Conservation (phyloP, 64 coral and sea anemone genomes). For the Dendrophyllia cribrosa region DNA sequence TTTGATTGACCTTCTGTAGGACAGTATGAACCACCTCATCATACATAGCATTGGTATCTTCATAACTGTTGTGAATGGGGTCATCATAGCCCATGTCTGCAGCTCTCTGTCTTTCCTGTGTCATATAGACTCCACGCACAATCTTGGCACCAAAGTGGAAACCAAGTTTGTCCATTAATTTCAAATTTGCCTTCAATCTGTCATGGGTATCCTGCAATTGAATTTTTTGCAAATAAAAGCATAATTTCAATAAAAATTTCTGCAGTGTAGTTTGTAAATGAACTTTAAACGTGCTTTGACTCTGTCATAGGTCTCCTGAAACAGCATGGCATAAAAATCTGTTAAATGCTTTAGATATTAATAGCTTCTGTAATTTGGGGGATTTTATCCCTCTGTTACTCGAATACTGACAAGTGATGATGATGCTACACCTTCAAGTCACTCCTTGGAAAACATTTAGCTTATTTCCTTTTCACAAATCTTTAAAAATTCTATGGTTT, state of each 20-base stretch:
- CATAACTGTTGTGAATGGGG: slow-evolving; percentile 84
- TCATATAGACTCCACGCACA: slow-evolving; percentile 91
- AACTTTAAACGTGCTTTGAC: slow-evolving; percentile 68
- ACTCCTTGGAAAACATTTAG: too few relatives aligned
- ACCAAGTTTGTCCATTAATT: slow-evolving; percentile 72
- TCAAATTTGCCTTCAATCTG: slow-evolving; percentile 66
- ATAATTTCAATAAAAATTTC: background rate
- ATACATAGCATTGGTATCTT: slow-evolving; percentile 80
- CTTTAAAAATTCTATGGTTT: too few relatives aligned
- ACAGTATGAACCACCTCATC: slow-evolving; percentile 65
- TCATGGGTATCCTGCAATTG: slow-evolving; percentile 79
- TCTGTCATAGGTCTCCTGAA: slow-evolving; percentile 83
- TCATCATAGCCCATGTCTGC: slow-evolving; percentile 72
- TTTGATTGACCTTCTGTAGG: slow-evolving; percentile 52
- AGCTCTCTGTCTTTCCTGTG: slow-evolving; percentile 68
- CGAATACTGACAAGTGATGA: too few relatives aligned
- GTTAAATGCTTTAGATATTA: too few relatives aligned
- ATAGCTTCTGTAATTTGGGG: too few relatives aligned
- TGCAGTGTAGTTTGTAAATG: slow-evolving; percentile 57
- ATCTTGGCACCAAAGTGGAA: slow-evolving; percentile 96
- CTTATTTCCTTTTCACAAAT: too few relatives aligned
- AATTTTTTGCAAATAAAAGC: background rate
- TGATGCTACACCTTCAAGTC: too few relatives aligned
- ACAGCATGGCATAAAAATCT: too few relatives aligned
- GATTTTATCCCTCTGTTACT: too few relatives aligned